Conservation (phyloP, 2,888 invertebrate species). For the Eupithecia pulchellata region DNA sequence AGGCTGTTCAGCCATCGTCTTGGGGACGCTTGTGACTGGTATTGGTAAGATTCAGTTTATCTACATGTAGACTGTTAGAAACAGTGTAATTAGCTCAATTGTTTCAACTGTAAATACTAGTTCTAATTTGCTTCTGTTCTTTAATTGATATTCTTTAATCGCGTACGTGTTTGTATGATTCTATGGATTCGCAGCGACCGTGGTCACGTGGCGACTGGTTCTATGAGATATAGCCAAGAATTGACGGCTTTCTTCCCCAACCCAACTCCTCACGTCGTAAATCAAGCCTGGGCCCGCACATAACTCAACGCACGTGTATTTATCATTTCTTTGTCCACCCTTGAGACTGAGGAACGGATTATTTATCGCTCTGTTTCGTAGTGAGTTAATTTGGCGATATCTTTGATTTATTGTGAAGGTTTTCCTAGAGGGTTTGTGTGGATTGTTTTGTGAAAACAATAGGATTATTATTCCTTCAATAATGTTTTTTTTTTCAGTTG, state of each 20-base stretch:
- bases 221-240: background rate
- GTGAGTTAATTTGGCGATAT: conserved; percentile 43
- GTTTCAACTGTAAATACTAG: no score
- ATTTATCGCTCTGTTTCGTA: conserved; percentile 40
- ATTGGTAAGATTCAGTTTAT: no score
- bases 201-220: no score
- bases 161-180: no score
- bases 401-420: conserved; percentile 30
- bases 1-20: no score
- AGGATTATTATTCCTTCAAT: background rate
- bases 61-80: no score
- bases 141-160: no score
- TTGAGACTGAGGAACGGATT: conserved; percentile 48
- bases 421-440: conserved; percentile 5
- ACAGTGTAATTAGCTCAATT: no score
- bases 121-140: no score
- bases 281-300: conserved; percentile 53
- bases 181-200: no score
- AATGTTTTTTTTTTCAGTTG: no score
- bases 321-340: conserved; percentile 79
- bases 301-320: conserved; percentile 70
- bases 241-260: background rate
- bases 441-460: background rate
- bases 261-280: conserved; percentile 18
- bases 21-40: no score